Conservation (phyloP, 2,113 vertebrate species). For the Haemorhous mexicanus region DNA sequence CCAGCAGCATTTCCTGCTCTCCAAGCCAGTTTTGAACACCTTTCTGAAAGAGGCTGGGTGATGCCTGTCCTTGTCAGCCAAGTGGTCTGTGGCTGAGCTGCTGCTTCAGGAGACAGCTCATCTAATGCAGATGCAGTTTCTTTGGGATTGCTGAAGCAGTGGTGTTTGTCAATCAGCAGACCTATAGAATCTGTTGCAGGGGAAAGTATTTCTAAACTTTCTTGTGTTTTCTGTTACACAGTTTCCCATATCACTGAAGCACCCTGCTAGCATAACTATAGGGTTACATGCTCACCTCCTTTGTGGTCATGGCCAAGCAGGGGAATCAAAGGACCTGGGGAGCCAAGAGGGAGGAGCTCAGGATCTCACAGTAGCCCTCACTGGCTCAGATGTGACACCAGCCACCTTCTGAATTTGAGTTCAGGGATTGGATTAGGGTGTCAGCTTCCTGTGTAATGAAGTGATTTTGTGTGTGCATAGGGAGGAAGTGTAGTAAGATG, state of each 20-base stretch:
- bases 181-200: neutral
- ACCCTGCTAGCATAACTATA: neutral
- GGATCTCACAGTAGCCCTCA: neutral
- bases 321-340: neutral
- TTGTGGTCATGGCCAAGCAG: neutral
- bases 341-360: neutral
- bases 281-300: accelerated
- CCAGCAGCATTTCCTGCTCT: neutral
- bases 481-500: neutral
- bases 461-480: neutral
- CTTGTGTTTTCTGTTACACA: accelerated
- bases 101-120: neutral
- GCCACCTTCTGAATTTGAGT: neutral
- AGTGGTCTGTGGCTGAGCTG: neutral
- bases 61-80: neutral
- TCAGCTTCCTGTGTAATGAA: neutral
- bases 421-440: neutral
- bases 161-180: neutral
- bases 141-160: neutral
- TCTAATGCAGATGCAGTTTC: neutral
- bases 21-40: neutral
- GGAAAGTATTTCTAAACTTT: neutral
- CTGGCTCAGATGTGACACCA: neutral
- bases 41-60: neutral
- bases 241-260: neutral